phyloP scores from a whole-genome alignment of 1,140 invertebrate species.

The Musca domestica region DNA sequence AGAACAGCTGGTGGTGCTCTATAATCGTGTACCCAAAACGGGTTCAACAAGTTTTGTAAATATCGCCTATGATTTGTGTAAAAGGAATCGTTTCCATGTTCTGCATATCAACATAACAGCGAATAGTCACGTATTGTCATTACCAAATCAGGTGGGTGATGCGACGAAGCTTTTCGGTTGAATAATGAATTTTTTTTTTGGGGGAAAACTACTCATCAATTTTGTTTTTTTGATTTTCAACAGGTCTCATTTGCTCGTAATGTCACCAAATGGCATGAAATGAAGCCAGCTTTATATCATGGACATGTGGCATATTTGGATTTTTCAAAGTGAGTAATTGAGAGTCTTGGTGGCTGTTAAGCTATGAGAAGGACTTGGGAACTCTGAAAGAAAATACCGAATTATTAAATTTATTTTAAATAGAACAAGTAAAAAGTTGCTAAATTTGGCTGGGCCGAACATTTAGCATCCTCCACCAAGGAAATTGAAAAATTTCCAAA shows the following conservation, averaged over 20 bases:
- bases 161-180: background rate
- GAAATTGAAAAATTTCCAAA: too few species aligned
- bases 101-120: conserved; percentile 95
- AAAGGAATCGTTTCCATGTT: conserved; percentile 88
- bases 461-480: too few species aligned
- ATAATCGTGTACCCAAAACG: conserved; percentile 98
- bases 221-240: conserved; percentile 32
- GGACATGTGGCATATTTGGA: conserved; percentile 95
- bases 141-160: conserved; percentile 80
- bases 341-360: background rate
- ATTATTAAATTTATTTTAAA: too few species aligned
- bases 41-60: conserved; percentile 98
- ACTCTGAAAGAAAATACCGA: too few species aligned
- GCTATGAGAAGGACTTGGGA: too few species aligned
- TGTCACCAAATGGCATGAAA: conserved; percentile 81
- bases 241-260: conserved; percentile 86
- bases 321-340: conserved; percentile 75
- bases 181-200: background rate
- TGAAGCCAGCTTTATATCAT: conserved; percentile 93
- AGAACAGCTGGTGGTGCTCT: conserved; percentile 79
- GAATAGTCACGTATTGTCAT: conserved; percentile 89
- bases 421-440: too few species aligned
- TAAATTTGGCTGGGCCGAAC: too few species aligned
- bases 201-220: background rate
- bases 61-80: conserved; percentile 94